Percentiles rank a stretch among this genome's conserved stretches.
Evolutionary conservation across 2,797 vertebrate genomes (phyloP).

Genomic region (Potorous gilbertii): DNA sequence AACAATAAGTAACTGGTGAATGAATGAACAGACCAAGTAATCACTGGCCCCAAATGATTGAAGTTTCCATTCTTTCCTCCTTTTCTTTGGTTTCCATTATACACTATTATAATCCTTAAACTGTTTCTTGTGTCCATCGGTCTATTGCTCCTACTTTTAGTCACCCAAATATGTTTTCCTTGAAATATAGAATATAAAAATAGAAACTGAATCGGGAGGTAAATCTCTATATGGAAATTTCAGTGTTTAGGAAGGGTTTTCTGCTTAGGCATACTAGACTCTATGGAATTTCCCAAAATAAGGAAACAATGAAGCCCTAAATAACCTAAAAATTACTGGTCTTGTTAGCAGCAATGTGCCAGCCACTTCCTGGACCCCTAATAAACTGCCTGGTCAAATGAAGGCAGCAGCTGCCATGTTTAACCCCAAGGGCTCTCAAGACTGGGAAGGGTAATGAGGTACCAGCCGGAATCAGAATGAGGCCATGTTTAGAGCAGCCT

Average conservation of each 20-base stretch:
- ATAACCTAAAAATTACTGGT: background rate
- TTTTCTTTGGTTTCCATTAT: slow-evolving; percentile 37
- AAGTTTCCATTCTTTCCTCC: slow-evolving; percentile 1
- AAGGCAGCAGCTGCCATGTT: background rate
- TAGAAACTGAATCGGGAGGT: background rate
- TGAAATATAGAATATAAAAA: slow-evolving; percentile 11
- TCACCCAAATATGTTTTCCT: slow-evolving; percentile 21
- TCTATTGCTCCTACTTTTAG: background rate
- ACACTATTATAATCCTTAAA: slow-evolving; percentile 27
- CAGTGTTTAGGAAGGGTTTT: slow-evolving; percentile 35
- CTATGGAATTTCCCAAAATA: slow-evolving; percentile 44
- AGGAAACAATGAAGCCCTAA: slow-evolving; percentile 22
- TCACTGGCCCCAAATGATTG: slow-evolving; percentile 20
- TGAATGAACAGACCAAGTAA: background rate
- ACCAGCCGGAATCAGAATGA: slow-evolving; percentile 41
- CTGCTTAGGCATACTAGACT: slow-evolving; percentile 48
- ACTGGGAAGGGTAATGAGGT: background rate
- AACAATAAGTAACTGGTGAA: slow-evolving; percentile 2
- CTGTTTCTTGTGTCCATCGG: background rate
- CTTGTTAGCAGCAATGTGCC: background rate
- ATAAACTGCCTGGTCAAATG: background rate
- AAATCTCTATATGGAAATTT: background rate
- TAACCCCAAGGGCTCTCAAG: background rate
- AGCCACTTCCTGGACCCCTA: background rate
- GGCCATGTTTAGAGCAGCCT: slow-evolving; percentile 15